phyloP scores from a whole-genome alignment of 2,888 invertebrate species.

The Hipparchia sbordonii region DNA sequence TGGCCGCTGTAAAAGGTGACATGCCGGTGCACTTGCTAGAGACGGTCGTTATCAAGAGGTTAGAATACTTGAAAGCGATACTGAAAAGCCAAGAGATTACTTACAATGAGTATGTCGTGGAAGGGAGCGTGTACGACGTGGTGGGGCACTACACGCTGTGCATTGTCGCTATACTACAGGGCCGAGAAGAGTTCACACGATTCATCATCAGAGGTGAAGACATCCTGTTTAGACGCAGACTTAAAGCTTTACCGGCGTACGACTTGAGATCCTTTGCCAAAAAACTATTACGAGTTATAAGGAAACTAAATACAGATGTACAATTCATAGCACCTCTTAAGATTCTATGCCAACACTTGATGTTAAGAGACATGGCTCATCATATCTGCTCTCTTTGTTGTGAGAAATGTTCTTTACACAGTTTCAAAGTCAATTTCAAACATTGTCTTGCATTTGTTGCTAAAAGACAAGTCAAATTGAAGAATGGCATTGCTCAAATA shows the following conservation, averaged over 20 bases:
- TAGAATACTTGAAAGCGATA: constrained; percentile 74
- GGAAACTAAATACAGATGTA: constrained; percentile 49
- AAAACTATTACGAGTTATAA: constrained; percentile 58
- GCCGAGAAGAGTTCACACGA: constrained; percentile 56
- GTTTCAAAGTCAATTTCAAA: constrained; percentile 78
- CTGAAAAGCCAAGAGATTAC: constrained; percentile 51
- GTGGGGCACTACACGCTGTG: constrained; percentile 83
- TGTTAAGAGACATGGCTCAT: constrained; percentile 62
- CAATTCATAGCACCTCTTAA: constrained; percentile 54
- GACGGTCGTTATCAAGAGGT: constrained; percentile 75
- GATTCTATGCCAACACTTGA: constrained; percentile 60
- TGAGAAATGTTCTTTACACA: constrained; percentile 53
- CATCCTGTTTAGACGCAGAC: constrained; percentile 58
- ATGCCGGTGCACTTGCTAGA: constrained; percentile 79
- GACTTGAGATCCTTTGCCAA: constrained; percentile 67
- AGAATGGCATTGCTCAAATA: constrained; percentile 76
- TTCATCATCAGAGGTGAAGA: constrained; percentile 65
- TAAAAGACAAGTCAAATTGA: constrained; percentile 76
- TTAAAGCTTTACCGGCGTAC: constrained; percentile 57
- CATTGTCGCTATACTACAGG: constrained; percentile 60
- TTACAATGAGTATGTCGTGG: constrained; percentile 82
- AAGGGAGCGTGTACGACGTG: constrained; percentile 83
- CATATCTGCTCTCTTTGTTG: constrained; percentile 57
- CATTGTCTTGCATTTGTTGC: constrained; percentile 80
- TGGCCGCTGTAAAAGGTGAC: constrained; percentile 80